A percentile compares a stretch with the other conserved stretches of the same genome.
Conservation (phyloP, 2,888 invertebrate genomes). For the Crossocerus cetratus region DNA sequence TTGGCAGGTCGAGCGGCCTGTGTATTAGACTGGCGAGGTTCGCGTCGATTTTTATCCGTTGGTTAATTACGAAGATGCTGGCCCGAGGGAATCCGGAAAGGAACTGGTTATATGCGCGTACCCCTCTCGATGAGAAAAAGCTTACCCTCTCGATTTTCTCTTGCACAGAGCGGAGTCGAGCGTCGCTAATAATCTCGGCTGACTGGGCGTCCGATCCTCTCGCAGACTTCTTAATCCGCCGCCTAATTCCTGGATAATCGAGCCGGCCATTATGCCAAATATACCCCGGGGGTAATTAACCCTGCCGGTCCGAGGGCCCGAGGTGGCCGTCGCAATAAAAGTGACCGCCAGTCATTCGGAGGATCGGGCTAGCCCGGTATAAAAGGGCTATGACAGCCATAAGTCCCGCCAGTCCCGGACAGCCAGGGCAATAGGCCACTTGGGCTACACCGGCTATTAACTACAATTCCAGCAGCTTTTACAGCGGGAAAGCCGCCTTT, state of each 20-base stretch:
- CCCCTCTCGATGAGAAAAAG: slow-evolving; percentile 6
- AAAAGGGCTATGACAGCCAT: neutral
- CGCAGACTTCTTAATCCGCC: slow-evolving; percentile 48
- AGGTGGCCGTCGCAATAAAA: slow-evolving; percentile 14
- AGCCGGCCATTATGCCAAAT: slow-evolving; percentile 13
- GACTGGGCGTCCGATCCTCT: slow-evolving; percentile 19
- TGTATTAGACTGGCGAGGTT: slow-evolving; percentile 35
- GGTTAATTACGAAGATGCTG: slow-evolving; percentile 47
- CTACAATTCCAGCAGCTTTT: too few relatives aligned
- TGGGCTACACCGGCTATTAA: neutral
- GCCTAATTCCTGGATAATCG: slow-evolving; percentile 43
- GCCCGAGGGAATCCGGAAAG: slow-evolving; percentile 42
- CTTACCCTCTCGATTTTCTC: slow-evolving; percentile 12
- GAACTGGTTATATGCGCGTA: slow-evolving; percentile 26
- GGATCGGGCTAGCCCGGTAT: neutral
- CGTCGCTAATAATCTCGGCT: slow-evolving; percentile 43
- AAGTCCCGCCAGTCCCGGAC: too few relatives aligned
- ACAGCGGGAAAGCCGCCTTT: too few relatives aligned
- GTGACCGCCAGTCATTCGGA: neutral
- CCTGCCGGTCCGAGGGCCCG: neutral
- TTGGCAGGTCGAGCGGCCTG: too few relatives aligned
- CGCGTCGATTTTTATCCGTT: slow-evolving; percentile 52
- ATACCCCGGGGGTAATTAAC: slow-evolving; percentile 13
- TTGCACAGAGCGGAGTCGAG: neutral
- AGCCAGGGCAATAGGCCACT: too few relatives aligned